Conservation (phyloP, 2,888 invertebrate genomes). For the Plagodis dolabraria region DNA sequence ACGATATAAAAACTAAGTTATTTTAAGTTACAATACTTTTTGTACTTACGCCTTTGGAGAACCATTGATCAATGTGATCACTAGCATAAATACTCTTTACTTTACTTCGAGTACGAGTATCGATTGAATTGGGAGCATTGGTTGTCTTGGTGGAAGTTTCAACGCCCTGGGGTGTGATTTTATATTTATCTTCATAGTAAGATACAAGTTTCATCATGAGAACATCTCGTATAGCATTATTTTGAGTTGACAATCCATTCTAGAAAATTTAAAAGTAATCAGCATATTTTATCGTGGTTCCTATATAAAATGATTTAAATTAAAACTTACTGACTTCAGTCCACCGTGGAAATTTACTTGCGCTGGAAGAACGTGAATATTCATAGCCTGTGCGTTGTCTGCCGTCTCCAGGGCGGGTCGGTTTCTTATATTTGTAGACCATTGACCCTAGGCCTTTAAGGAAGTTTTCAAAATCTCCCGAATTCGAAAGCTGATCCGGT, state of each 20-base stretch:
- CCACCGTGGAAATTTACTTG: constrained; percentile 25
- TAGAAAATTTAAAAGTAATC: constrained; percentile 29
- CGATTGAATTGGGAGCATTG: constrained; percentile 9
- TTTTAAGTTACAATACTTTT: no score
- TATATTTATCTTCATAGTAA: constrained; percentile 69
- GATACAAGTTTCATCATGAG: constrained; percentile 70
- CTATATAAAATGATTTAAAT: constrained; percentile 22
- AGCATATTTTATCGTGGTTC: constrained; percentile 12
- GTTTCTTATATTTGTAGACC: constrained; percentile 49
- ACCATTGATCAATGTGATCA: neutral
- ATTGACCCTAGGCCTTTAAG: constrained; percentile 50
- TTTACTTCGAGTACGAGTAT: neutral
- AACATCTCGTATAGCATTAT: constrained; percentile 50
- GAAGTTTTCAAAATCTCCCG: constrained; percentile 52
- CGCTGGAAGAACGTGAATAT: constrained; percentile 28
- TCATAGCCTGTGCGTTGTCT: constrained; percentile 19
- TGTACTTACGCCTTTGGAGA: constrained; percentile 8
- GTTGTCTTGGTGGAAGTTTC: constrained; percentile 7
- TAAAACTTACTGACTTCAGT: constrained; percentile 47
- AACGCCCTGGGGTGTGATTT: constrained; percentile 42
- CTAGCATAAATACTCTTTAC: neutral
- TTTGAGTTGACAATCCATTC: constrained; percentile 43
- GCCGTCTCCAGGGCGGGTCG: constrained; percentile 15
- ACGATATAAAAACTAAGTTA: no score
- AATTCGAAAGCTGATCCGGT: constrained; percentile 16